Conservation (phyloP, 2,888 invertebrate species). For the Lamellibrachia columna region DNA sequence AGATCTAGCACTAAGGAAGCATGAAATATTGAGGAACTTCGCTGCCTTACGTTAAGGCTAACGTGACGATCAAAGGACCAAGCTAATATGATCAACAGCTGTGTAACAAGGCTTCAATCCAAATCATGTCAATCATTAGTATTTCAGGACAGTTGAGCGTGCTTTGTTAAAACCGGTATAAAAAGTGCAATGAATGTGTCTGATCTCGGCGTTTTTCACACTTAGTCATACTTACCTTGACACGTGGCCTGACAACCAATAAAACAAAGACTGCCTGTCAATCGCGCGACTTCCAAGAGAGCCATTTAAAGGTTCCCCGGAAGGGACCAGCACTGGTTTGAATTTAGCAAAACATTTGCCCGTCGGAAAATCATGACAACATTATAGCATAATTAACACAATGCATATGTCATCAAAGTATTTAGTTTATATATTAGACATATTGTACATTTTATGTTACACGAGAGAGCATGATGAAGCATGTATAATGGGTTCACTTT, state of each 20-base stretch:
- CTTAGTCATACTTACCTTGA: neutral
- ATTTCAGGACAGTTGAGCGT: constrained; percentile 1
- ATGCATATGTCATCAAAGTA: neutral
- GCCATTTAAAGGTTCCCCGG: neutral
- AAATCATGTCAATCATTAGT: constrained; percentile 8
- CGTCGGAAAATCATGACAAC: neutral
- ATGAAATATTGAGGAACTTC: neutral
- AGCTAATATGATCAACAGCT: neutral
- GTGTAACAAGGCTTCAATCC: constrained; percentile 1
- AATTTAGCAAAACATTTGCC: neutral
- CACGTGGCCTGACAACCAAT: too few species aligned
- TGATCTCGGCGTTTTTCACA: neutral
- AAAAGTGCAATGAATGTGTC: neutral
- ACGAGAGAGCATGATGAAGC: neutral
- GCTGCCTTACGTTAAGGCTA: neutral
- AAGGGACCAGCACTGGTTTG: neutral
- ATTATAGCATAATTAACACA: neutral
- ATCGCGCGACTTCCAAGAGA: neutral
- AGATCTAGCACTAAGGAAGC: neutral
- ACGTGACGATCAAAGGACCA: neutral
- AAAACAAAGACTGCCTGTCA: neutral
- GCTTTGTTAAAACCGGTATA: neutral
- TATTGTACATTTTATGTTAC: neutral
- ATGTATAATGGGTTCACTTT: too few species aligned
- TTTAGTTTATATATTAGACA: neutral